Base-by-base conservation (phyloP, 35 echinoderm and acorn worm species). In the Lytechinus pictus region DNA sequence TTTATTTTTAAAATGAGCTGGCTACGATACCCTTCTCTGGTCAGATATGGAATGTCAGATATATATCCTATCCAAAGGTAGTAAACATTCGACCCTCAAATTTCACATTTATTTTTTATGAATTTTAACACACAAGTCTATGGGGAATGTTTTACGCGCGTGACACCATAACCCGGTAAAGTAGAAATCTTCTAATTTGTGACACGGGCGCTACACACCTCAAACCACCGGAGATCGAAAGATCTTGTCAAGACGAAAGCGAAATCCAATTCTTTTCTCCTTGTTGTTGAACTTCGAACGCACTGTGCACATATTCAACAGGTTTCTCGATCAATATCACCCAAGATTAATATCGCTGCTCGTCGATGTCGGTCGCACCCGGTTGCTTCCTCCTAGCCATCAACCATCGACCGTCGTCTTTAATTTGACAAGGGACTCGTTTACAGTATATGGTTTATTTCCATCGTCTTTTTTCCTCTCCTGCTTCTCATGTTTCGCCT, bases 281-380 rank as follows among this genome's bases (percentile, higher is more conserved):
- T 90, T 90, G 28, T 90, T 90, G 29, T 90, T 90, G 88, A 90
- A 90, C 28, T 90, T 90, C 66, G 88, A 52, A 44, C 52, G 88
- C 88, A 90, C 29, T 90, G 16, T 90, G 88, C 88, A 90, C 88
- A 90, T 44, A 90, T 52, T 54, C 88, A 90, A 44, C 88, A 90
- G 29, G 66, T 79, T 79, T 27, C 88, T 54, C 52, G 88, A 90
- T 90, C 88, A 54, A 90, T 90, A 90, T 16, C 29, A 33, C 88
- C 28, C 29, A 27, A 90, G 88, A 90, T 52, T 90, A 90, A 90
- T 90, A 90, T 90, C 88, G 88, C 88, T 27, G 11, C 88, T 33
- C 29, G 52, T 90, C 88, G 88, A 90, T 44, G 16, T 52, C 88
- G 88, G 88, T 90, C 88, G 28, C 88, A 27, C 88, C 88, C 88